Evolutionary conservation across 2,113 vertebrate species (phyloP).

Genomic region (Phycodurus eques): DNA sequence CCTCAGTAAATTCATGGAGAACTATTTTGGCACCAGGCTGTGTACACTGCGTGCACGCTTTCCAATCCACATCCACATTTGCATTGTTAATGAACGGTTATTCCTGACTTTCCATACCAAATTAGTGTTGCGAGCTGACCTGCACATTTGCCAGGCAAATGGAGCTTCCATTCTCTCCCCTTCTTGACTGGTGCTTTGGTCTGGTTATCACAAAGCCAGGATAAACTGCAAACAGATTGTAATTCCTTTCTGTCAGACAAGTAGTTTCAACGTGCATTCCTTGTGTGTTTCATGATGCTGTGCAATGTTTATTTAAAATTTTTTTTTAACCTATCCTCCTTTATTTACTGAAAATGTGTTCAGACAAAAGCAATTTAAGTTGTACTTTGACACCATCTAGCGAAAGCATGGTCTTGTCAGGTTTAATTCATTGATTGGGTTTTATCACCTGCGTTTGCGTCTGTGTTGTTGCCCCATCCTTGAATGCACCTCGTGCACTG

Average conservation of each 20-base stretch:
- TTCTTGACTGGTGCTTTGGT: background rate
- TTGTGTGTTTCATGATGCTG: too few relatives aligned
- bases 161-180: slow-evolving; percentile 46
- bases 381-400: too few relatives aligned
- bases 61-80: slow-evolving; percentile 33
- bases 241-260: too few relatives aligned
- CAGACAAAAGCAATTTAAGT: too few relatives aligned
- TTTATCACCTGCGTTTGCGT: too few relatives aligned
- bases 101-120: slow-evolving; percentile 34
- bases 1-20: background rate
- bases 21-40: background rate
- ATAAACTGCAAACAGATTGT: background rate
- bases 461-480: too few relatives aligned
- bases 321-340: too few relatives aligned
- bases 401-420: too few relatives aligned
- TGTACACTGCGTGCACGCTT: slow-evolving; percentile 7
- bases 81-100: slow-evolving; percentile 37
- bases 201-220: background rate
- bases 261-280: too few relatives aligned
- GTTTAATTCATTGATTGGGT: too few relatives aligned
- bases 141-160: slow-evolving; percentile 69
- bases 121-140: background rate
- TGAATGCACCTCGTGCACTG: too few relatives aligned
- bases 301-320: background rate
- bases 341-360: too few relatives aligned